Evolutionary conservation across 2,888 invertebrate species (phyloP).

Genomic region (Caenorhabditis auriculariae): DNA sequence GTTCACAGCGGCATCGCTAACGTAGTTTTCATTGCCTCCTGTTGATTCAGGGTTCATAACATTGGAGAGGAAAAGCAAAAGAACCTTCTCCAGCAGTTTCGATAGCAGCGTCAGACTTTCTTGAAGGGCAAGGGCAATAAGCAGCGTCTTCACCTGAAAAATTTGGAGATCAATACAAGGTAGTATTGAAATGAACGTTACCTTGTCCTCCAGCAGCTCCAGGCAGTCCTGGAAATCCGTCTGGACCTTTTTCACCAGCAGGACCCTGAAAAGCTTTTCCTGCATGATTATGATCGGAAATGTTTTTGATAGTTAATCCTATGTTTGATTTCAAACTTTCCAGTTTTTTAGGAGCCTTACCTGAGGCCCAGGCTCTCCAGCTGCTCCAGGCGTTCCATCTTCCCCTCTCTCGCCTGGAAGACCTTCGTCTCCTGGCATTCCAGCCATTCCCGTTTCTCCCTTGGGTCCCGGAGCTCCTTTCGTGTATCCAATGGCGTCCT

Average conservation of each 20-base stretch:
- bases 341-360: too few relatives aligned
- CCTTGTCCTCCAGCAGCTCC: constrained; percentile 40
- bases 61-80: too few relatives aligned
- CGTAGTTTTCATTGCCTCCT: too few relatives aligned
- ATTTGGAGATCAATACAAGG: too few relatives aligned
- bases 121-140: constrained; percentile 40
- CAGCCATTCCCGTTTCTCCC: constrained; percentile 50
- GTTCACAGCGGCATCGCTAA: too few relatives aligned
- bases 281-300: too few relatives aligned
- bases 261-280: too few relatives aligned
- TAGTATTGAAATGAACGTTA: too few relatives aligned
- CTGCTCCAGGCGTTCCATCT: constrained; percentile 49
- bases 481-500: constrained; percentile 50
- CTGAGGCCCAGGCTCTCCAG: constrained; percentile 45
- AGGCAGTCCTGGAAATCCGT: constrained; percentile 46
- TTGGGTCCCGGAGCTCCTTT: constrained; percentile 49
- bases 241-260: constrained; percentile 45
- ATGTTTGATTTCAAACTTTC: too few relatives aligned
- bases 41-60: too few relatives aligned
- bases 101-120: constrained; percentile 17
- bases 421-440: constrained; percentile 55
- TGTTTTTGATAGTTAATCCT: too few relatives aligned
- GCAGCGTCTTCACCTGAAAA: constrained; percentile 39
- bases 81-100: constrained; percentile 1
- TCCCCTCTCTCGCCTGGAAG: constrained; percentile 59